Conservation (phyloP, 2,113 vertebrate genomes). For the Bettongia penicillata region DNA sequence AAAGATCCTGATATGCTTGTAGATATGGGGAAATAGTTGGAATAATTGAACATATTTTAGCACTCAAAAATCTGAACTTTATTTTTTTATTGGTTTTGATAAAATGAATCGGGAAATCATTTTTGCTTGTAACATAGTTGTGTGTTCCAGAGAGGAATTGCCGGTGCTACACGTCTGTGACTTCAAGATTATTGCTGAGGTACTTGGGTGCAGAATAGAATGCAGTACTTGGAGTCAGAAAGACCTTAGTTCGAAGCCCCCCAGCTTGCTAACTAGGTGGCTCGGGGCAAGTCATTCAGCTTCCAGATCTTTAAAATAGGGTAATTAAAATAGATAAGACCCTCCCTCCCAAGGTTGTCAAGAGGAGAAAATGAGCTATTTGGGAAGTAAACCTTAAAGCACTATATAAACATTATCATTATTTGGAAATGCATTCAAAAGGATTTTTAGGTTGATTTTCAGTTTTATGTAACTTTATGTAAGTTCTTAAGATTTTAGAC, state of each 20-base stretch:
- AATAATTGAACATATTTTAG: not conserved
- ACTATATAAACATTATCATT: not conserved
- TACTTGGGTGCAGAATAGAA: not conserved
- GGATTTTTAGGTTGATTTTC: not conserved
- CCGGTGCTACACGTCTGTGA: not conserved
- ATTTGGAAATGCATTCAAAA: not conserved
- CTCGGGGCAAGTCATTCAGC: not conserved
- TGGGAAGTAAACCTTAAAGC: not conserved
- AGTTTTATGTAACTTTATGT: not conserved
- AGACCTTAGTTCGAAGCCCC: not conserved
- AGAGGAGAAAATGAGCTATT: not conserved
- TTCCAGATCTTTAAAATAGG: not conserved
- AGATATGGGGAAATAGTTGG: not conserved
- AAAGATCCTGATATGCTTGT: not conserved
- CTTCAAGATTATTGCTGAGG: not conserved
- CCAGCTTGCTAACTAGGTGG: not conserved
- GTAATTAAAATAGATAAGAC: not conserved
- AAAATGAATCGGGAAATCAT: not conserved
- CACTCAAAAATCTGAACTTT: not conserved
- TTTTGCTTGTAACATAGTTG: not conserved
- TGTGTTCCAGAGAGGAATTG: no score
- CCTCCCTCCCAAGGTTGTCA: not conserved
- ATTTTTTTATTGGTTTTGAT: not conserved
- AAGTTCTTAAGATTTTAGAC: not conserved
- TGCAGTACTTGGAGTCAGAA: not conserved